A percentile compares a stretch with the other conserved stretches of the same genome.
phyloP scores from a whole-genome alignment of 2,888 invertebrate genomes.

The Ypsolopha scabrella region DNA sequence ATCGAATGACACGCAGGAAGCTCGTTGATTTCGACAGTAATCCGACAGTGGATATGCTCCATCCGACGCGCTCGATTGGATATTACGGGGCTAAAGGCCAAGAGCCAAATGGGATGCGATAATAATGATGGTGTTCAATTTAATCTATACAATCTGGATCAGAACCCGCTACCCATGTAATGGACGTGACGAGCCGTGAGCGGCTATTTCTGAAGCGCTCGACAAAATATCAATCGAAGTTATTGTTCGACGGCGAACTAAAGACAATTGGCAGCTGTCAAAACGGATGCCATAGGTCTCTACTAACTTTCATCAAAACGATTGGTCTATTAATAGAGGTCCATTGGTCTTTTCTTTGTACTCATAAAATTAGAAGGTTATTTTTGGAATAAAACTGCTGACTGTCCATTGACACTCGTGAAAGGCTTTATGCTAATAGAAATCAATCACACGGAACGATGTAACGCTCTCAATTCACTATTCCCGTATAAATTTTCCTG shows the following conservation, averaged over 20 bases:
- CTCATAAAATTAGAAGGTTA: not conserved
- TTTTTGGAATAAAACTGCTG: too few relatives aligned
- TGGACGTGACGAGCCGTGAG: not conserved
- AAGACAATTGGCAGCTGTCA: not conserved
- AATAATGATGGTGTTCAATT: slow-evolving; percentile 5
- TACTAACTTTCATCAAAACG: too few relatives aligned
- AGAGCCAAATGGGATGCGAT: slow-evolving; percentile 3
- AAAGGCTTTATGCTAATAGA: too few relatives aligned
- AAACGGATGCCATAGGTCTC: too few relatives aligned
- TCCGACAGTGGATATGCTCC: not conserved
- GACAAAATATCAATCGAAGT: not conserved
- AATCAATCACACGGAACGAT: too few relatives aligned
- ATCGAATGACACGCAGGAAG: not conserved
- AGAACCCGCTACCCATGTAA: not conserved
- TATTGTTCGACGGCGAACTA: not conserved
- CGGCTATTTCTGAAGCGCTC: not conserved
- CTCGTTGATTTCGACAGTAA: not conserved
- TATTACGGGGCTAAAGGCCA: not conserved
- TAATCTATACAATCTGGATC: slow-evolving; percentile 2
- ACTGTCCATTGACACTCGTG: too few relatives aligned
- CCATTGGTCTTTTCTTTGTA: too few relatives aligned
- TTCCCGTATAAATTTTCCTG: not conserved
- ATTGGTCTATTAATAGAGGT: too few relatives aligned
- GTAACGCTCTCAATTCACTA: not conserved
- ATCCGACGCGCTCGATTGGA: not conserved